Evolutionary conservation across 1,140 invertebrate species (phyloP), one percentile per base, ranked within the genome.

Genomic region (Ericerus pela): DNA sequence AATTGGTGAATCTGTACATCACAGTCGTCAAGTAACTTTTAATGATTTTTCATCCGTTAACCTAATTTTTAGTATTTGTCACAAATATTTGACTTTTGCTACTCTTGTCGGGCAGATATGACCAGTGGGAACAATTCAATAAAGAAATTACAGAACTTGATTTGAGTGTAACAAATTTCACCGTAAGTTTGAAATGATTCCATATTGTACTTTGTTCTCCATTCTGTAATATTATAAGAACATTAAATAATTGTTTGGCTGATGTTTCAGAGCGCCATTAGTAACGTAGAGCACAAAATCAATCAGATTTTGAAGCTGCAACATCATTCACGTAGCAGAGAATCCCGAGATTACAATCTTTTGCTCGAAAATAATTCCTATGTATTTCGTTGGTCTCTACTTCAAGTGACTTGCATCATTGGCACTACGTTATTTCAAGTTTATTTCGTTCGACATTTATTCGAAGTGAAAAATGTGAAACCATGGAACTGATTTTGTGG

Each of bases 1-100:
- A 96, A 72, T 69, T 96, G 57, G 85, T 96, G 14, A 94, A 94
- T 69, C 72, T 96, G 22, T 96, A 96, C 64, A 76, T 96, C 2
- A 92, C 90, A 1, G 90, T 94, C 0, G 91, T 94, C 30, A 81
- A 86, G 75, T 79, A 67, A 61, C 62, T 55, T 55, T 11, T 16
- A 51, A 22, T 10, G 20, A n/a, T 8, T 36, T 36, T 2, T 51
- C 30, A 53, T 10, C 10, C 33, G 6, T 36, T 55, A 24, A 8
- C 24, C 3, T 8, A 18, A 24, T 53, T 10, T 29, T n/a, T 38
- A 1, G 14, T 33, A 37, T 53, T 14, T 51, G 2, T 16, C n/a
- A 30, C 4, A 53, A 10, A 24, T 26, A n/a, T 43, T n/a, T 43
- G 12, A 41, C 47, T 41, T 33, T 16, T 55, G 20, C 16, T 51